Evolutionary conservation across 2,797 vertebrate species (phyloP).

Genomic region (Rhabdophis nuchalis): DNA sequence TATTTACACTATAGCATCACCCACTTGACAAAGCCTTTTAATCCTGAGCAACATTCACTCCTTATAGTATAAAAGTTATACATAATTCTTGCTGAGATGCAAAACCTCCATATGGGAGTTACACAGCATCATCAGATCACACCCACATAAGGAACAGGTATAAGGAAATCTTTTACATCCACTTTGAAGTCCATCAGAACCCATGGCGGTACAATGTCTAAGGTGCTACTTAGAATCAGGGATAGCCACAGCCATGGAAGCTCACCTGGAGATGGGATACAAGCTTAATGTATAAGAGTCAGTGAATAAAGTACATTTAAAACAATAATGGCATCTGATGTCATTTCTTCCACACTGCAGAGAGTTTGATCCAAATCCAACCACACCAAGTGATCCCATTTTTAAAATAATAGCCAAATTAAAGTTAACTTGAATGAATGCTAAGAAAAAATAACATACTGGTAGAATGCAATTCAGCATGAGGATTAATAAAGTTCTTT

Average conservation of each 20-base stretch:
- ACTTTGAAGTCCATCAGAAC: not conserved
- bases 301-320: not conserved
- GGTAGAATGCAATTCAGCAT: not conserved
- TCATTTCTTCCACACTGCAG: not conserved
- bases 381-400: not conserved
- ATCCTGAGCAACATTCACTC: not conserved
- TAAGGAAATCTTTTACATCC: rapidly evolving
- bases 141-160: not conserved
- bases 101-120: slow-evolving; percentile 2
- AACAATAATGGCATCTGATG: not conserved
- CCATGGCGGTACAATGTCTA: not conserved
- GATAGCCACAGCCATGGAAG: not conserved
- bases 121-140: not conserved
- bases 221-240: not conserved
- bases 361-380: not conserved
- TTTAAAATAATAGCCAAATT: not conserved
- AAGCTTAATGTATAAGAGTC: not conserved
- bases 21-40: slow-evolving; percentile 5
- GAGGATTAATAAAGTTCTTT: not conserved
- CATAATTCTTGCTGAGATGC: not conserved
- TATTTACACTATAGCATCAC: not conserved
- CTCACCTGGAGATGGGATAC: not conserved
- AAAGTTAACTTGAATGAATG: not conserved
- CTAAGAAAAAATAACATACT: not conserved
- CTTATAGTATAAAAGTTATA: not conserved